Evolutionary conservation across 2,888 invertebrate species (phyloP).

Genomic region (Watsonalla binaria): DNA sequence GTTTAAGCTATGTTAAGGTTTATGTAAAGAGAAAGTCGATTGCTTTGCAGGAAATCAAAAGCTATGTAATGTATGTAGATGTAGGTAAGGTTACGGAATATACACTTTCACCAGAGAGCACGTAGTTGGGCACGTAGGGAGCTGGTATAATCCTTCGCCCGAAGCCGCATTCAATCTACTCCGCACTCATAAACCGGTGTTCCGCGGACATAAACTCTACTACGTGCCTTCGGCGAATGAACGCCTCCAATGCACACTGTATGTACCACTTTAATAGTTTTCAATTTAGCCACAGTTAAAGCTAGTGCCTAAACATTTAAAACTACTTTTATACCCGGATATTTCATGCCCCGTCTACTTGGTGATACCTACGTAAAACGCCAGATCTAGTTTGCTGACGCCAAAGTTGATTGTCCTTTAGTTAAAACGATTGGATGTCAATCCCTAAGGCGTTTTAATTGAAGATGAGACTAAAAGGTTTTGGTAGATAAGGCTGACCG

Average conservation of each 20-base stretch:
- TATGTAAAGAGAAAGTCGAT: slow-evolving; percentile 11
- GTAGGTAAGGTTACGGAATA: slow-evolving; percentile 34
- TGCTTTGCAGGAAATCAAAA: slow-evolving; percentile 28
- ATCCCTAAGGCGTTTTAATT: no score
- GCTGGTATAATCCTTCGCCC: slow-evolving; percentile 44
- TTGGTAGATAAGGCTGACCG: no score
- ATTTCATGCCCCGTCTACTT: no score
- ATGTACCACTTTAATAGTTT: background rate
- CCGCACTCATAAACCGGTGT: slow-evolving; percentile 51
- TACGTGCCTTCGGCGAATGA: slow-evolving; percentile 37
- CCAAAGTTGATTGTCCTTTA: no score
- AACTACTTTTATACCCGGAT: background rate
- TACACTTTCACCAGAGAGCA: slow-evolving; percentile 30
- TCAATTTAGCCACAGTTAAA: background rate
- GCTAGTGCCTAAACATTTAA: background rate
- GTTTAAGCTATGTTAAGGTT: no score
- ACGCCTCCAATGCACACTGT: slow-evolving; percentile 20
- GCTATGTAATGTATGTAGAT: slow-evolving; percentile 13
- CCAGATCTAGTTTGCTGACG: no score
- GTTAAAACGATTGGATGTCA: no score
- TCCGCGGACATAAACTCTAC: slow-evolving; percentile 46
- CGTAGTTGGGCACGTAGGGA: slow-evolving; percentile 42
- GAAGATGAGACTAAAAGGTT: no score
- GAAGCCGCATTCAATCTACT: slow-evolving; percentile 53
- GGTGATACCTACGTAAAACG: no score